Base-by-base conservation (phyloP, 2,113 vertebrate species). In the Pseudolaguvia tuberculata region DNA sequence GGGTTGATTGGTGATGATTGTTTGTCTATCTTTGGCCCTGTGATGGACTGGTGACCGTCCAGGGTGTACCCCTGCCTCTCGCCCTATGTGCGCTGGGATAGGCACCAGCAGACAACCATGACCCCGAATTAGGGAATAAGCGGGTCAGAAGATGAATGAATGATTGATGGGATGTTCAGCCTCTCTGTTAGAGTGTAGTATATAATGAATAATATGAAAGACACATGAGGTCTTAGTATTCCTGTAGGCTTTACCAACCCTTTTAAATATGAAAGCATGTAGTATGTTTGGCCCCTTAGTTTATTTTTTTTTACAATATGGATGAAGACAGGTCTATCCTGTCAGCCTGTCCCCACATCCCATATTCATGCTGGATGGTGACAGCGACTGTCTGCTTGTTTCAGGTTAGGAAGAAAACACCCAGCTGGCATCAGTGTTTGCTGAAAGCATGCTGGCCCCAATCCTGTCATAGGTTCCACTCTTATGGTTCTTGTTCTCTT, bases 401-500 rank as follows among this genome's bases (percentile, higher is more conserved):
- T 80, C 68, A 47, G 29, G 42, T 48, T 72, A 31, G 56, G 66
- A 75, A 72, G 21, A 48, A 50, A 42, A 75, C 66, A 51, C 67
- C 62, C 77, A 79, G 73, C 77, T 82, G 80, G 51, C 70, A 74
- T 45, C 57, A 31, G 45, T 66, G 70, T 76, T 70, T 76, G 80
- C 50, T 78, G 72, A 76, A 71, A 75, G 68, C 66, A 31, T 23
- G 55, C 50, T 52, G 66, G 61, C 68, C 56, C 29, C 23, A 10
- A 39, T 39, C 52, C 70, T 70, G 73, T 76, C 77, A 76, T n/a
- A 70, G 77, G 73, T 17, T 68, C 47, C 42, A 63, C 56, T 58
- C 56, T 13, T 18, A 74, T 61, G 31, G 52, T 74, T 31, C 73
- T 52, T 53, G 79, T 80, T 82, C 79, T 57, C 67, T 82, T 80